These are phyloP conservation scores for Trilocha varians DNA, from an alignment of 2,888 invertebrate species.

Conservation along the genomic window DNA sequence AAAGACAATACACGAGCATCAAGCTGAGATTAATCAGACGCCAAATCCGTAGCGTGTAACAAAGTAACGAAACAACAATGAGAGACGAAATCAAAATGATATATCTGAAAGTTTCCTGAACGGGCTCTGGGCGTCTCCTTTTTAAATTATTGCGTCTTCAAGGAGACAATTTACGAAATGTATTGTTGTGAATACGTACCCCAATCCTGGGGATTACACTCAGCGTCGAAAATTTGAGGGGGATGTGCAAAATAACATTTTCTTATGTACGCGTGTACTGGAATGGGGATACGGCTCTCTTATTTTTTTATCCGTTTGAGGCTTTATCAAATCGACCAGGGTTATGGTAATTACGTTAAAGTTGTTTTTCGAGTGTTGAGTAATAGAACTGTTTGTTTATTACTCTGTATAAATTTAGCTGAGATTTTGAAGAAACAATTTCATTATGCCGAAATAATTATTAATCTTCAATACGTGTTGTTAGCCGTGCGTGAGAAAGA, in stretches of 20 bases:
- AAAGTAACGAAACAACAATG: conserved; percentile 21
- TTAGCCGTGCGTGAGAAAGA: too few relatives aligned
- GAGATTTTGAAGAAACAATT: too few relatives aligned
- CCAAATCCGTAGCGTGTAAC: conserved; percentile 11
- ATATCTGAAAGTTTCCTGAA: neutral
- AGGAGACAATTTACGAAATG: conserved; percentile 59
- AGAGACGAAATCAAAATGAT: conserved; percentile 18
- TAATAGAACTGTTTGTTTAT: neutral
- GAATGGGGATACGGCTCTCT: neutral
- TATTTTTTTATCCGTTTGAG: neutral
- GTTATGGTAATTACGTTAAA: conserved; percentile 22
- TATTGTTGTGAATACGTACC: conserved; percentile 41
- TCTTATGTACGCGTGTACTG: conserved; percentile 17
- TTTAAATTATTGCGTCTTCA: conserved; percentile 59
- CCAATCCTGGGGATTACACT: conserved; percentile 45
- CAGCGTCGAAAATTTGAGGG: conserved; percentile 34
- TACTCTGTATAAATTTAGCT: too few relatives aligned
- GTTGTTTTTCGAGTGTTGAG: too few relatives aligned
- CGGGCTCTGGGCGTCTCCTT: conserved; percentile 26
- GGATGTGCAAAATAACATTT: conserved; percentile 46
- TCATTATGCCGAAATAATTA: too few relatives aligned
- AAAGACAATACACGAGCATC: too few relatives aligned
- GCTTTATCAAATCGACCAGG: conserved; percentile 5
- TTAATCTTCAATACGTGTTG: too few relatives aligned
- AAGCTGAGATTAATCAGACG: neutral